phyloP scores from a whole-genome alignment of 2,113 vertebrate genomes.

The Alces alces region DNA sequence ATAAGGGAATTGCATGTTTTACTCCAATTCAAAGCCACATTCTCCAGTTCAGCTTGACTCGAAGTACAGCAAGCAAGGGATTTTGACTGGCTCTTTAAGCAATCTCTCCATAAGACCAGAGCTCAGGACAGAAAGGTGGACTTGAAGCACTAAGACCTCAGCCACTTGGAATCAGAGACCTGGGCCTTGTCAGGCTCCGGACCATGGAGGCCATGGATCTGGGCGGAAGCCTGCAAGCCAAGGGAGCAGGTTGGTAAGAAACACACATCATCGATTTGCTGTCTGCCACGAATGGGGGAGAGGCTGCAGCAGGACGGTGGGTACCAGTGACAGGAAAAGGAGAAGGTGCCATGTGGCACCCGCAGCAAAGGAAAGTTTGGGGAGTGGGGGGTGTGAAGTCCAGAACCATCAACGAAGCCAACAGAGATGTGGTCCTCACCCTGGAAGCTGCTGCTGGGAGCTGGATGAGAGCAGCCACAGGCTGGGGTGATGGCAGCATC shows the following conservation, averaged over 20 bases:
- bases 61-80: not conserved
- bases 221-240: not conserved
- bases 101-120: not conserved
- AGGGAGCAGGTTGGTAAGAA: not conserved
- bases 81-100: not conserved
- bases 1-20: rapidly evolving
- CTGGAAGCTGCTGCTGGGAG: not conserved
- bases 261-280: not conserved
- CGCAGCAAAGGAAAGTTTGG: not conserved
- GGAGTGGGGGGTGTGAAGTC: rapidly evolving
- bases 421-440: not conserved
- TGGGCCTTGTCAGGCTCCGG: not conserved
- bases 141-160: not conserved
- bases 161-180: not conserved
- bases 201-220: not conserved
- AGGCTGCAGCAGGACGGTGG: rapidly evolving
- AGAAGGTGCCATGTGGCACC: rapidly evolving
- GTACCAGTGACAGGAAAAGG: rapidly evolving
- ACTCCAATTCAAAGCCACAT: not conserved
- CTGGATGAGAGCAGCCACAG: rapidly evolving
- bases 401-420: not conserved
- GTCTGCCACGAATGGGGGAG: not conserved
- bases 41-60: not conserved
- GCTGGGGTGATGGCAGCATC: rapidly evolving
- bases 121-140: not conserved